Evolutionary conservation across 2,888 invertebrate genomes (phyloP).

Genomic region (Thelaira solivaga): DNA sequence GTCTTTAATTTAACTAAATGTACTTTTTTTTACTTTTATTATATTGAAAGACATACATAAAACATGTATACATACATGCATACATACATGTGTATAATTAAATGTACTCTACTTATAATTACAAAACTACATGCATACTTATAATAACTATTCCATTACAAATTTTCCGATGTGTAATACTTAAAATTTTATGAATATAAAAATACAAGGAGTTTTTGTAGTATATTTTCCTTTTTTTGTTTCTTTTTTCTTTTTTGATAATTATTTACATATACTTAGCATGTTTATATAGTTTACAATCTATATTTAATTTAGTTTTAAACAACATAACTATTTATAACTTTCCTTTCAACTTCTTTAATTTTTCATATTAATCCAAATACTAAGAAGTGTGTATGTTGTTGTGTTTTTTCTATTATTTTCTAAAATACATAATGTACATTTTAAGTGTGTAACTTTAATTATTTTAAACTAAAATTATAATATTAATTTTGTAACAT

Average conservation of each 20-base stretch:
- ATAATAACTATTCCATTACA: constrained; percentile 33
- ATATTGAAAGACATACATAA: too few relatives aligned
- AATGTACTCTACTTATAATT: background rate
- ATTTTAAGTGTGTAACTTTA: constrained; percentile 37
- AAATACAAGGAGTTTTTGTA: constrained; percentile 30
- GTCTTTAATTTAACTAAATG: too few relatives aligned
- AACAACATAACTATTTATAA: background rate
- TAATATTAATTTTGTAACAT: constrained; percentile 48
- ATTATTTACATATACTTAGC: too few relatives aligned
- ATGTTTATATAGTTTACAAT: too few relatives aligned
- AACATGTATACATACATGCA: background rate
- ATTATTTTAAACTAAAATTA: constrained; percentile 21
- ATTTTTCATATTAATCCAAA: constrained; percentile 7
- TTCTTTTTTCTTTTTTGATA: background rate
- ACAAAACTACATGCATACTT: constrained; percentile 5
- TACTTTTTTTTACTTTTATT: too few relatives aligned
- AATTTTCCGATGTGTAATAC: constrained; percentile 32
- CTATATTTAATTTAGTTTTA: constrained; percentile 1
- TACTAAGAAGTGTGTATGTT: constrained; percentile 1
- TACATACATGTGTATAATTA: background rate
- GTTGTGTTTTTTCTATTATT: constrained; percentile 14
- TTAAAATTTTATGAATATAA: constrained; percentile 6
- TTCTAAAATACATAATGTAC: constrained; percentile 27
- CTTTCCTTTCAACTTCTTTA: background rate
- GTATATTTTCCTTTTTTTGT: constrained; percentile 38